These are phyloP conservation scores for Hafferia zeledoni DNA, from an alignment of 2,797 vertebrate species.

Conservation along the genomic window DNA sequence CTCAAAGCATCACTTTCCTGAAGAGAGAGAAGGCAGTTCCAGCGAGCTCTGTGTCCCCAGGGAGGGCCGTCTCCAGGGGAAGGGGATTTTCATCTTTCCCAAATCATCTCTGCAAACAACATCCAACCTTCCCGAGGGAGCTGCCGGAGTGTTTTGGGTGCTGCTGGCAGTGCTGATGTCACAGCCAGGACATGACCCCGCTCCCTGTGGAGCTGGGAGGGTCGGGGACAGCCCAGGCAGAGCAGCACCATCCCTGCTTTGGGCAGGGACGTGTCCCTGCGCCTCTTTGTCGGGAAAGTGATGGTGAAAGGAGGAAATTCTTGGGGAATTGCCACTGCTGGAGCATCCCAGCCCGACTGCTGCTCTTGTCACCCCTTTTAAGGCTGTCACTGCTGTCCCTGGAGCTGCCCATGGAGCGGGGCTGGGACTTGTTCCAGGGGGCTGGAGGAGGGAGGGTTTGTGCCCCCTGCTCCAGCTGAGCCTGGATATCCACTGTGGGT, in stretches of 20 bases:
- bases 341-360: background rate
- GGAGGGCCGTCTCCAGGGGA: background rate
- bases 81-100: background rate
- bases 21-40: background rate
- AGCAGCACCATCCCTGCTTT: accelerated
- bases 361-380: constrained; percentile 37
- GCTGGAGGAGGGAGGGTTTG: background rate
- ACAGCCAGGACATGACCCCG: background rate
- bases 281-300: accelerated
- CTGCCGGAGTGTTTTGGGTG: background rate
- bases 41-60: background rate
- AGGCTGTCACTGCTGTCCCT: background rate
- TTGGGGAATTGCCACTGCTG: background rate
- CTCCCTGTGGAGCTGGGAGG: background rate
- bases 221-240: background rate
- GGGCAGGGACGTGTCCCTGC: background rate
- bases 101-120: background rate
- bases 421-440: background rate
- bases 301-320: background rate
- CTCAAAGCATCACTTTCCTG: background rate
- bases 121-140: background rate
- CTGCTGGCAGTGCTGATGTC: background rate
- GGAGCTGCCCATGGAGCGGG: background rate
- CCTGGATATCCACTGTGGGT: background rate
- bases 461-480: background rate